Evolutionary conservation across 2,113 vertebrate species (phyloP), one percentile per base, ranked within the genome.

Genomic region (Pterocles gutturalis): DNA sequence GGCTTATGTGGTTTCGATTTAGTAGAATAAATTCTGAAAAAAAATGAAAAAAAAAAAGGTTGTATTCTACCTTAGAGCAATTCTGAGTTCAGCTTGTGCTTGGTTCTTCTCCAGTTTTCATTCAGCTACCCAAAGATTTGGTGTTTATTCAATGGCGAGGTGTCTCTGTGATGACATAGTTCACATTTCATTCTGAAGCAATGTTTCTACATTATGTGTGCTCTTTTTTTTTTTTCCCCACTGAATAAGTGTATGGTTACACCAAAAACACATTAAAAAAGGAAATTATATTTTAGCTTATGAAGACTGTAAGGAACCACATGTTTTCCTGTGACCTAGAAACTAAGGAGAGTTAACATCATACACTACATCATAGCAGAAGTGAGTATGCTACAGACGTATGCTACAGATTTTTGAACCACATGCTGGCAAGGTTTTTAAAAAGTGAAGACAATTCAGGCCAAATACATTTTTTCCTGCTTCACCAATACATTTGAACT

Each of bases 301-400:
- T 43, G 13, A 65, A 70, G 7, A 29, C 11, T 78, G 7, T 24
- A 57, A 89, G 25, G 22, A 66, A 17, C 10, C 10, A 2, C 9
- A 26, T 60, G 5, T 61, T 86, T 43, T 38, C 14, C 20, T 43
- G 22, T 70, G 33, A 57, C 11, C 19, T 34, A 46, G 15, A 90
- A 86, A 73, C 5, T 16, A 54, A 57, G 24, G 26, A 54, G 11
- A 49, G 2, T 58, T 75, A 41, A 7, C 3, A 34, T 57, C 31
- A 31, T 65, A 62, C 4, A 0, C 26, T 79, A 25, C 5, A 29
- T 48, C 18, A 19, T 13, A 75, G 24, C 4, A 82, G 64, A 91
- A 26, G 2, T 64, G 61, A 41, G 4, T 21, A n/a, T 14, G 3
- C 17, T 60, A 36, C 14, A 38, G 31, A 26, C 0, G 0, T 36